phyloP scores from a whole-genome alignment of 1,140 invertebrate genomes.

The Drosophila carrolli region DNA sequence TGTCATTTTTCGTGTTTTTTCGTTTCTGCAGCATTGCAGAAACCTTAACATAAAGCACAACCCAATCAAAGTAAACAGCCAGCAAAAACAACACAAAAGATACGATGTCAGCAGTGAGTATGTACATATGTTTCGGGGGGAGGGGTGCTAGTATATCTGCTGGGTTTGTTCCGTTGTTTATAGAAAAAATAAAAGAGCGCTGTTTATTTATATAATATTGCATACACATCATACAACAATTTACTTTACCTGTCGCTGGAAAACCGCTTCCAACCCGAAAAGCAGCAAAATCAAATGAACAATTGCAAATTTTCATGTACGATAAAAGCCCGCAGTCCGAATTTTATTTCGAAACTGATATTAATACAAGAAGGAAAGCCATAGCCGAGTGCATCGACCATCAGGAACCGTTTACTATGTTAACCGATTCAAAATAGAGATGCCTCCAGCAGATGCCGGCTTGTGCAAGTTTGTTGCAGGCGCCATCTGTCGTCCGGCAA shows the following conservation, averaged over 20 bases:
- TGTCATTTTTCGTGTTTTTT: slow-evolving; percentile 53
- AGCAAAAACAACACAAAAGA: slow-evolving; percentile 63
- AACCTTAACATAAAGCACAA: slow-evolving; percentile 39
- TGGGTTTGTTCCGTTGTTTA: slow-evolving; percentile 24
- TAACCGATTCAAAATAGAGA: too few species aligned
- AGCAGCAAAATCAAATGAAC: slow-evolving; percentile 50
- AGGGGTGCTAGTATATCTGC: neutral
- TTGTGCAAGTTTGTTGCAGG: too few species aligned
- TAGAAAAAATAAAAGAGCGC: slow-evolving; percentile 37
- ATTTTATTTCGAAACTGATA: too few species aligned
- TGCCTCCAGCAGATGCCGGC: too few species aligned
- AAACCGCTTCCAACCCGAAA: slow-evolving; percentile 41
- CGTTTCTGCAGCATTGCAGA: slow-evolving; percentile 60
- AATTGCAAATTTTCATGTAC: slow-evolving; percentile 53
- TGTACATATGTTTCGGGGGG: slow-evolving; percentile 6
- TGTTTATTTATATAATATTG: slow-evolving; percentile 67
- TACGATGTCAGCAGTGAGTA: slow-evolving; percentile 65
- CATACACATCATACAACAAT: slow-evolving; percentile 67
- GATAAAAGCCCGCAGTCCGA: slow-evolving; percentile 18
- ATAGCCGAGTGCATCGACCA: too few species aligned
- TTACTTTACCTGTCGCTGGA: slow-evolving; percentile 37
- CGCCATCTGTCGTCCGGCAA: too few species aligned
- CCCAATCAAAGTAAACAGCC: slow-evolving; percentile 56
- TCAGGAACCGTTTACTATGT: too few species aligned
- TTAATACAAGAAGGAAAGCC: too few species aligned